Base-by-base conservation (phyloP, 2,113 vertebrate species). In the Fukomys damarensis region DNA sequence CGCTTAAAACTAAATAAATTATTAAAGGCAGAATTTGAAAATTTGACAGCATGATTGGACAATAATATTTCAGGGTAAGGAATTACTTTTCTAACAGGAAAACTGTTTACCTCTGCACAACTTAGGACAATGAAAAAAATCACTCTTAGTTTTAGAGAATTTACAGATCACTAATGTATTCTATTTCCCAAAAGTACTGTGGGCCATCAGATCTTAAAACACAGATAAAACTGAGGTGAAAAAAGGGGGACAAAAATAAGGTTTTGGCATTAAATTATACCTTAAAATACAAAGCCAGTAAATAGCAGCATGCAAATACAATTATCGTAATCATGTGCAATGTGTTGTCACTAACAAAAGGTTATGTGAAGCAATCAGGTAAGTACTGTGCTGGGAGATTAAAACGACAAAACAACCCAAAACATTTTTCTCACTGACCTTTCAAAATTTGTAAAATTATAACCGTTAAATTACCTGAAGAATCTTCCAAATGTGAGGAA, bases 401-500 rank as follows among this genome's bases (percentile, higher is more conserved):
- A 58, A 41, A 95, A 90, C 88, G 41, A 91, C 8, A 93, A 82
- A 83, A 88, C 7, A 10, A 80, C 61, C 1, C 63, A 89, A 86
- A 80, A 35, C 24, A 87, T 32, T 63, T 81, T 74, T 30, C 2
- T 10, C 22, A n/a, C 12, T 24, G 16, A 49, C 20, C 30, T 95
- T 84, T 90, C 17, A 59, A 70, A 74, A 93, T 76, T 24, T 77
- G 38, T 92, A 92, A 91, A 94, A 86, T 85, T 46, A n/a, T 11
- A 81, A 76, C n/a, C 49, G 86, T 12, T 82, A 72, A 76, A 59
- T 86, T 63, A 86, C 83, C 58, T 94, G 11, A 89, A 84, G 30
- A 65, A 77, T 72, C 38, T 52, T 93, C 28, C 26, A 43, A 79
- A 22, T 61, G 26, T 74, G 26, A 96, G 52, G 20, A 43, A 74